Conservation (phyloP, 92 coral and sea anemone genomes). For the Meandrina meandrites region DNA sequence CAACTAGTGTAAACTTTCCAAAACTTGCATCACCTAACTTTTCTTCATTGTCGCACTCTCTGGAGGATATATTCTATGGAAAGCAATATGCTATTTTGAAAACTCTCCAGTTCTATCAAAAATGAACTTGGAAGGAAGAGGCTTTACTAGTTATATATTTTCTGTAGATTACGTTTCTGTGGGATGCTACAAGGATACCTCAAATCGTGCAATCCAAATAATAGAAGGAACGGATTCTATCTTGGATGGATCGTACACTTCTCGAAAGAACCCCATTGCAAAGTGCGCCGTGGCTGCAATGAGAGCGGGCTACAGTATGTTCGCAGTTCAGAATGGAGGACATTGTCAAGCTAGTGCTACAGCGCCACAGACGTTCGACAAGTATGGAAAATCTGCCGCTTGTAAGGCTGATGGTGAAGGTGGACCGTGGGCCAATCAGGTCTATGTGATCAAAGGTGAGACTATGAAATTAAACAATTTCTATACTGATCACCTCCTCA, state of each 20-base stretch:
- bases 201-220: conserved; percentile 12
- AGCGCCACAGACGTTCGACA: conserved; percentile 24
- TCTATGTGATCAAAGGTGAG: conserved; percentile 1
- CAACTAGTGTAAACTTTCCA: no score
- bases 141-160: no score
- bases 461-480: background rate
- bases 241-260: background rate
- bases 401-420: conserved; percentile 32
- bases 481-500: no score
- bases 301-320: no score
- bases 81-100: no score
- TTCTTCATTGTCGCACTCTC: no score
- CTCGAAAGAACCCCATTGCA: conserved; percentile 4
- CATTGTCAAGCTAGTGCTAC: conserved; percentile 37
- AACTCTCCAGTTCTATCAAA: no score
- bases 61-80: no score
- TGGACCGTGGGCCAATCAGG: conserved; percentile 59
- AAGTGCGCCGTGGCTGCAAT: conserved; percentile 26
- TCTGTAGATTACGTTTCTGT: background rate
- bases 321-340: conserved; percentile 48
- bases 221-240: background rate
- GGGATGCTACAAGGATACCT: background rate
- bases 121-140: no score
- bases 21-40: no score
- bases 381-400: conserved; percentile 26